phyloP scores from a whole-genome alignment of 1,140 invertebrate species.

The Dinothrombium tinctorium region DNA sequence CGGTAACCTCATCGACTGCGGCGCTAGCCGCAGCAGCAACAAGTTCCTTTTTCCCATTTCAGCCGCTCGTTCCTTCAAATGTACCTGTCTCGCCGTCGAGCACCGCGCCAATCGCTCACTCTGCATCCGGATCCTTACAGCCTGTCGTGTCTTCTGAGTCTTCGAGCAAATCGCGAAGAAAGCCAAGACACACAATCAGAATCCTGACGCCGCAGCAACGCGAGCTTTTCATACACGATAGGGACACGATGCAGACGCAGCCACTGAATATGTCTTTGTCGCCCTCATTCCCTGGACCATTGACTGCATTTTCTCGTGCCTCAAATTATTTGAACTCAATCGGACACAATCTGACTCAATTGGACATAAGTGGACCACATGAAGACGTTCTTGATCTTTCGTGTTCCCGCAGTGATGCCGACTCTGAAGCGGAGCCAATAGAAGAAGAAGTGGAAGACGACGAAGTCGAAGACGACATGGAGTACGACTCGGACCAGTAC shows the following conservation, averaged over 20 bases:
- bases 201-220: constrained; percentile 15
- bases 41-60: constrained; percentile 5
- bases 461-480: no score
- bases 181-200: constrained; percentile 15
- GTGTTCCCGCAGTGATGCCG: no score
- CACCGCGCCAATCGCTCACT: neutral
- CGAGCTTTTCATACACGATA: constrained; percentile 13
- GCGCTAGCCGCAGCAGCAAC: neutral
- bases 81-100: constrained; percentile 7
- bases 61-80: neutral
- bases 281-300: no score
- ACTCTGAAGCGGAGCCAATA: no score
- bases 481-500: no score
- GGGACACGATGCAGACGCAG: constrained; percentile 15
- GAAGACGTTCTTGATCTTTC: no score
- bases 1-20: neutral
- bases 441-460: no score
- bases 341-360: no score
- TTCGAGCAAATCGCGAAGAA: constrained; percentile 11
- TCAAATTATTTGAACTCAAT: no score
- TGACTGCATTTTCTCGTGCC: no score
- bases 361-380: no score
- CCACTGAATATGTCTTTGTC: constrained; percentile 14
- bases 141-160: neutral
- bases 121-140: neutral